Evolutionary conservation across 2,888 invertebrate genomes (phyloP), one percentile per base, ranked within the genome.

Genomic region (Phengaris alcon): DNA sequence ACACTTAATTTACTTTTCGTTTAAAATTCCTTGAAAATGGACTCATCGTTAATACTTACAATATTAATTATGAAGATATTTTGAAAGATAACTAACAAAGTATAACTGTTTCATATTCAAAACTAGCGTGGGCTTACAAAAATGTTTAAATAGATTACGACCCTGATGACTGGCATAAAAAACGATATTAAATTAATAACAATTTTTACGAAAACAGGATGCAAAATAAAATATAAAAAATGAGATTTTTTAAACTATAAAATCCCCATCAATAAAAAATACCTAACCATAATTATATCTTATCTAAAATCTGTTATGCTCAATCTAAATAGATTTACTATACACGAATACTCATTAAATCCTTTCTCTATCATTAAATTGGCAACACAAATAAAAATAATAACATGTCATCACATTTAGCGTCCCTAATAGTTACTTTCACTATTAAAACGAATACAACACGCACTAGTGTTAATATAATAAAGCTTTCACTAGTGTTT

Each of bases 341-440:
- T 10, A 64, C 64, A 64, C 46, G 68, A 68, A n/a, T 48, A 6
- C 10, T 22, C 70, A 70, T 70, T 70, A 51, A 48, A 51, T 70
- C 51, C 48, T 70, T 70, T 70, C 70, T 12, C 70, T 70, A 51
- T 72, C 54, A 54, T 54, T 75, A 55, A 15, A 51, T 75, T 75
- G 15, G 75, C 68, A 75, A 75, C 75, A 70, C 75, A 74, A 70
- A 70, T 75, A 76, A 74, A 48, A 73, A 76, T 75, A 75, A 76
- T 72, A 75, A 79, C 76, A 73, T 74, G 76, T 76, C 74, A 76
- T 69, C 75, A 76, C 74, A 77, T 78, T 76, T 73, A 48, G 76
- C 75, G 76, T 15, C 75, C 70, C 77, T 76, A 79, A 79, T 79
- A 76, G 79, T 75, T 76, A 74, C 79, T 79, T 79, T 79, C 79